Percentiles rank a stretch among this genome's conserved stretches.
These are phyloP conservation scores for Periophthalmus magnuspinnatus DNA, from an alignment of 2,797 vertebrate genomes.

Conservation along the genomic window DNA sequence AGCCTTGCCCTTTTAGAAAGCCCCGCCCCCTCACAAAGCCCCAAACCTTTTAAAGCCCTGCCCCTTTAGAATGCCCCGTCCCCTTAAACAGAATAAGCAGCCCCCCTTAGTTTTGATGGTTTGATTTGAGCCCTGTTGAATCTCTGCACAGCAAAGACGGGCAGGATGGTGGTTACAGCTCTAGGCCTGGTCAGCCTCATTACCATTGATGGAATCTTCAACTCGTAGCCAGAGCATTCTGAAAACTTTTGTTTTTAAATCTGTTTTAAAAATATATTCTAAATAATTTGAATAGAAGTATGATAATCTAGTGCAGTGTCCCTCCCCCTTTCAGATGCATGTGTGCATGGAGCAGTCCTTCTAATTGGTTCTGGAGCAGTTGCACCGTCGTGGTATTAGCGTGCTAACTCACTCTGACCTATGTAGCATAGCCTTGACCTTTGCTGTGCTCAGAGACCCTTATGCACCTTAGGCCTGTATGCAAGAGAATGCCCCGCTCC, in stretches of 20 bases:
- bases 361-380: too few relatives aligned
- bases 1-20: conserved; percentile 26
- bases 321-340: conserved; percentile 20
- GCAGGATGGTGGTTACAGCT: conserved; percentile 50
- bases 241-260: conserved; percentile 34
- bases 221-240: conserved; percentile 45
- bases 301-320: conserved; percentile 40
- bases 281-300: conserved; percentile 20
- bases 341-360: conserved; percentile 53
- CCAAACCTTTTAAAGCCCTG: too few relatives aligned
- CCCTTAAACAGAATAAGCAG: conserved; percentile 51
- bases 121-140: conserved; percentile 44
- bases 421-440: conserved; percentile 66
- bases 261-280: conserved; percentile 24
- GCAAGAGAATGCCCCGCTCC: conserved; percentile 61
- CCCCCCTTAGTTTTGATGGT: conserved; percentile 41
- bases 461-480: conserved; percentile 78
- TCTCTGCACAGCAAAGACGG: conserved; percentile 55
- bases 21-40: neutral
- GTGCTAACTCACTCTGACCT: conserved; percentile 62
- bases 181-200: conserved; percentile 37
- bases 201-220: conserved; percentile 30
- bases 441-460: conserved; percentile 64
- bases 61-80: too few relatives aligned
- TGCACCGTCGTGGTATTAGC: conserved; percentile 48